Evolutionary conservation across 2,797 vertebrate species (phyloP).

Genomic region (Dryobates pubescens): DNA sequence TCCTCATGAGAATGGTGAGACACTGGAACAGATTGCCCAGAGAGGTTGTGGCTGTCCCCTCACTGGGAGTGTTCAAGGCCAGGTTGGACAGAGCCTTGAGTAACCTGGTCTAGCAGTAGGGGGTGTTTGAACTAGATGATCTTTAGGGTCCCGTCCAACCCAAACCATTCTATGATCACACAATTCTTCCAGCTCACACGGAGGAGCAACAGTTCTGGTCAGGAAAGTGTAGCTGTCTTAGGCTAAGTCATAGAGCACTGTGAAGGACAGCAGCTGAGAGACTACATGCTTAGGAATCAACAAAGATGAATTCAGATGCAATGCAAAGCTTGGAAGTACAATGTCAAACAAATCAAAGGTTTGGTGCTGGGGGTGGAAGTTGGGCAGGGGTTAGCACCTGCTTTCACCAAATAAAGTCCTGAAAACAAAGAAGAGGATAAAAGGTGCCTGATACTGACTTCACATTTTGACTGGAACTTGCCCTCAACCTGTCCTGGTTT

Average conservation of each 20-base stretch:
- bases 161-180: neutral
- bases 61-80: neutral
- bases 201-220: neutral
- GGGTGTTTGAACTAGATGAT: neutral
- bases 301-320: neutral
- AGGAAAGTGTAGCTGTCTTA: neutral
- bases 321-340: neutral
- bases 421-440: neutral
- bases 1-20: neutral
- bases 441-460: neutral
- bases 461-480: neutral
- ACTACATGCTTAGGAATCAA: neutral
- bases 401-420: neutral
- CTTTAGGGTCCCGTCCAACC: neutral
- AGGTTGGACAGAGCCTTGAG: neutral
- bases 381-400: neutral
- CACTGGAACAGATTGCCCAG: neutral
- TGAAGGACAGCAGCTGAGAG: neutral
- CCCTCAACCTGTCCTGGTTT: neutral
- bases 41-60: neutral
- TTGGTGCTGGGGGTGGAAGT: neutral
- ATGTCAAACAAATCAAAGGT: neutral
- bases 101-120: neutral
- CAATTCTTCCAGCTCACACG: neutral
- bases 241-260: neutral